phyloP scores from a whole-genome alignment of 2,888 invertebrate species.

The Carterocephalus palaemon region DNA sequence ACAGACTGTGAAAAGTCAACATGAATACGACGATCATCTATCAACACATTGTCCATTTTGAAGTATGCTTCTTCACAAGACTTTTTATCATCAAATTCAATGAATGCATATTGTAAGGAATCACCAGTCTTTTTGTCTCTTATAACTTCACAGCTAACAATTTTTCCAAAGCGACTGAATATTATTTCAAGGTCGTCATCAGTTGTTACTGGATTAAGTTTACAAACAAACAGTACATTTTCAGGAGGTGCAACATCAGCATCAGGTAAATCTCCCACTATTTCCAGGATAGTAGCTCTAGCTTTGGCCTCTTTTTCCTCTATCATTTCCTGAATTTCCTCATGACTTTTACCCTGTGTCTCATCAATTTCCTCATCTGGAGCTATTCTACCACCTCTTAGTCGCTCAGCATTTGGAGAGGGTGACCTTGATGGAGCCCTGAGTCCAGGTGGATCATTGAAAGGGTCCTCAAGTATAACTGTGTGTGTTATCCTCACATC shows the following conservation, averaged over 20 bases:
- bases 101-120: conserved; percentile 98
- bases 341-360: conserved; percentile 88
- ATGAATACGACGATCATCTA: conserved; percentile 98
- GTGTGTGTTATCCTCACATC: conserved; percentile 98
- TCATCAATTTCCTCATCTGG: conserved; percentile 97
- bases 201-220: conserved; percentile 98
- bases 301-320: conserved; percentile 97
- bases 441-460: conserved; percentile 90
- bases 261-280: conserved; percentile 98
- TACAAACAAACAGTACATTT: conserved; percentile 99
- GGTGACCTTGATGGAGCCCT: conserved; percentile 91
- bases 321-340: conserved; percentile 91
- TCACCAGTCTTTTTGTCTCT: conserved; percentile 94
- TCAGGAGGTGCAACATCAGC: conserved; percentile 99
- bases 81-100: conserved; percentile 95
- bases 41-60: conserved; percentile 99
- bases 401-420: conserved; percentile 88
- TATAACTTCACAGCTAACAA: conserved; percentile 97
- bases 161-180: conserved; percentile 96
- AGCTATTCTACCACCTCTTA: conserved; percentile 92
- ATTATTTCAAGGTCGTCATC: conserved; percentile 99
- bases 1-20: conserved; percentile 99
- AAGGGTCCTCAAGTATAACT: conserved; percentile 97
- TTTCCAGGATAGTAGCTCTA: conserved; percentile 97
- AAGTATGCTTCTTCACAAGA: conserved; percentile 99